phyloP scores from a whole-genome alignment of 2,113 vertebrate species.

The Anoplopoma fimbria region DNA sequence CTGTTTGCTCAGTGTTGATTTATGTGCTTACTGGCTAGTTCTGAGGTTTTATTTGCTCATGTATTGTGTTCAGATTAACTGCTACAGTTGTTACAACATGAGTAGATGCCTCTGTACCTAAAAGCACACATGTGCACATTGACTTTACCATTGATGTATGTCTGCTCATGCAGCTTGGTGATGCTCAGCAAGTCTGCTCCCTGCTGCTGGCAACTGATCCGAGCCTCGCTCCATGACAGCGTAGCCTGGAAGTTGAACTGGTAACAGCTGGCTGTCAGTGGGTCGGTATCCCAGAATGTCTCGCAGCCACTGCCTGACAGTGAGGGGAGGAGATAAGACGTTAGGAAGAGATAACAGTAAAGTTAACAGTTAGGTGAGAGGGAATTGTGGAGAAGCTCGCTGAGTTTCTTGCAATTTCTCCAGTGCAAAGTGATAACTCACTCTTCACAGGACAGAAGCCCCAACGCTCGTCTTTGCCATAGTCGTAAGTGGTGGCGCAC shows the following conservation, averaged over 20 bases:
- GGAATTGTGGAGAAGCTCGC: background rate
- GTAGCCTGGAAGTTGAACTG: slow-evolving; percentile 98
- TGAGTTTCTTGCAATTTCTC: background rate
- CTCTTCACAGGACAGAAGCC: slow-evolving; percentile 98
- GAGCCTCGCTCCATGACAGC: slow-evolving; percentile 93
- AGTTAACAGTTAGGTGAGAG: background rate
- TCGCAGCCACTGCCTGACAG: slow-evolving; percentile 87
- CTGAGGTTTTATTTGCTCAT: background rate
- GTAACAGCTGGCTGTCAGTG: slow-evolving; percentile 96
- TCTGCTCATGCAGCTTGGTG: slow-evolving; percentile 96
- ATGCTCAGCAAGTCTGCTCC: slow-evolving; percentile 95
- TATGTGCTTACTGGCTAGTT: background rate
- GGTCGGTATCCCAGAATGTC: slow-evolving; percentile 97
- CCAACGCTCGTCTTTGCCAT: slow-evolving; percentile 94
- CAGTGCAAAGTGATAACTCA: slow-evolving; percentile 76
- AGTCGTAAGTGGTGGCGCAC: slow-evolving; percentile 97
- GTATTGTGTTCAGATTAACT: background rate
- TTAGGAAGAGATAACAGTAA: background rate
- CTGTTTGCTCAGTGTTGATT: background rate
- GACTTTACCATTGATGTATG: slow-evolving; percentile 93
- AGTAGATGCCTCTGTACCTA: background rate
- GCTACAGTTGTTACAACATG: background rate
- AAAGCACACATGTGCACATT: background rate
- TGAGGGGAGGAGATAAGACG: background rate
- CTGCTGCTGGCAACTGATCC: slow-evolving; percentile 95